Evolutionary conservation across 2,113 vertebrate species (phyloP).

Genomic region (Datnioides undecimradiatus): DNA sequence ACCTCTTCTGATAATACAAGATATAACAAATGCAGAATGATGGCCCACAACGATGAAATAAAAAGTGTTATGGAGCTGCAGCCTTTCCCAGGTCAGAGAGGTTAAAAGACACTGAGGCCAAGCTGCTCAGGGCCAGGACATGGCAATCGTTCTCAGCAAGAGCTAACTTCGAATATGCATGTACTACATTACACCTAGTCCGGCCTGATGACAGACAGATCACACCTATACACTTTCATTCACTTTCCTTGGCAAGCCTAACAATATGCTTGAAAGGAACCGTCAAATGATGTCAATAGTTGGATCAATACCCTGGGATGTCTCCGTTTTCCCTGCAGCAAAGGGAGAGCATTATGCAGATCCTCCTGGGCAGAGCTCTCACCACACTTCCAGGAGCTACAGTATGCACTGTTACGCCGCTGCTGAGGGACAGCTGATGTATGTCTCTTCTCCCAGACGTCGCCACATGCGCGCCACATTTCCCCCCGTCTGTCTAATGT

Average conservation of each 20-base stretch:
- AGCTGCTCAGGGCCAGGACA: conserved; percentile 6
- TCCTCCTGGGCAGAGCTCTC: conserved; percentile 60
- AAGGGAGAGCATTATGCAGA: conserved; percentile 74
- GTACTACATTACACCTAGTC: conserved; percentile 42
- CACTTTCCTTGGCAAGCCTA: conserved; percentile 63
- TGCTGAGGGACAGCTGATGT: conserved; percentile 66
- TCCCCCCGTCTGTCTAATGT: conserved; percentile 79
- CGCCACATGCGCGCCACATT: conserved; percentile 77
- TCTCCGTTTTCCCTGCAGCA: conserved; percentile 77
- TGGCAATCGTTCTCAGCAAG: conserved; percentile 11
- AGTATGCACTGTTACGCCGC: conserved; percentile 36
- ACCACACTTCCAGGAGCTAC: conserved; percentile 53
- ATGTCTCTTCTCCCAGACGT: conserved; percentile 64
- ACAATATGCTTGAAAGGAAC: conserved; percentile 80
- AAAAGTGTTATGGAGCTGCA: not conserved
- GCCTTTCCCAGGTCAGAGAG: not conserved
- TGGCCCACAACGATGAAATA: not conserved
- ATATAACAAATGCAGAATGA: not conserved
- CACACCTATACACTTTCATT: conserved; percentile 57
- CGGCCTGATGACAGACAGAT: conserved; percentile 62
- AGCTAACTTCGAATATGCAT: conserved; percentile 50
- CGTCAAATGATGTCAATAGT: conserved; percentile 83
- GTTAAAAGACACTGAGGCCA: not conserved
- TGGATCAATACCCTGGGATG: conserved; percentile 80
- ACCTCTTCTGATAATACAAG: not conserved